Conservation (phyloP, 2,888 invertebrate species). For the Epirrhoe alternata region DNA sequence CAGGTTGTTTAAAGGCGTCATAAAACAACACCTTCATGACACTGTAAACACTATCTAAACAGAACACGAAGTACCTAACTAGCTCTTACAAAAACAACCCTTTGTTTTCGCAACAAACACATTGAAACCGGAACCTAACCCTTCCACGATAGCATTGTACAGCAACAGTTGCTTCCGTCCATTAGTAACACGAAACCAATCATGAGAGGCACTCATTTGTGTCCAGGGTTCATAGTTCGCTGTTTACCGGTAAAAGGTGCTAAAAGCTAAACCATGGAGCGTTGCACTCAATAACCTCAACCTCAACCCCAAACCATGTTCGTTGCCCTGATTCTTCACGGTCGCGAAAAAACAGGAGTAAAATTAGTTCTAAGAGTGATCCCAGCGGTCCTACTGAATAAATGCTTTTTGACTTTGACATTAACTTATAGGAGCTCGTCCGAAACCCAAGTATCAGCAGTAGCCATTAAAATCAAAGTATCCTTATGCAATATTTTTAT, state of each 20-base stretch:
- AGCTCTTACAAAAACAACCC: conserved; percentile 17
- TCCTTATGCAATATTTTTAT: background rate
- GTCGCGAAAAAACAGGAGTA: too few species aligned
- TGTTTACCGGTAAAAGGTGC: conserved; percentile 20
- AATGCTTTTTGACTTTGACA: too few species aligned
- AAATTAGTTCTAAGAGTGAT: too few species aligned
- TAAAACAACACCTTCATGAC: background rate
- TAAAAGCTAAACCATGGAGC: background rate
- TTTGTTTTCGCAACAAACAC: conserved; percentile 31
- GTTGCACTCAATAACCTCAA: too few species aligned
- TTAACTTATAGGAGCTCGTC: too few species aligned
- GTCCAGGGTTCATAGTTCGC: conserved; percentile 22
- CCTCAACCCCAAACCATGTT: too few species aligned
- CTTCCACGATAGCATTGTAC: conserved; percentile 12
- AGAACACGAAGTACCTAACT: conserved; percentile 7
- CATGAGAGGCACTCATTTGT: conserved; percentile 30
- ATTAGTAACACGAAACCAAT: conserved; percentile 35
- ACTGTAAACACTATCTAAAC: background rate
- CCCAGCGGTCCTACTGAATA: too few species aligned
- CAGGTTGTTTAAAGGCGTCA: too few species aligned
- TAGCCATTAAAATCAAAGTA: too few species aligned
- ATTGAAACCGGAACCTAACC: conserved; percentile 32
- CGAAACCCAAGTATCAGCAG: too few species aligned
- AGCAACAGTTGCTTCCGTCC: conserved; percentile 24
- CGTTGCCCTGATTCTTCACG: too few species aligned